phyloP scores from a whole-genome alignment of 2,888 invertebrate species.

The Dinocampus coccinellae region DNA sequence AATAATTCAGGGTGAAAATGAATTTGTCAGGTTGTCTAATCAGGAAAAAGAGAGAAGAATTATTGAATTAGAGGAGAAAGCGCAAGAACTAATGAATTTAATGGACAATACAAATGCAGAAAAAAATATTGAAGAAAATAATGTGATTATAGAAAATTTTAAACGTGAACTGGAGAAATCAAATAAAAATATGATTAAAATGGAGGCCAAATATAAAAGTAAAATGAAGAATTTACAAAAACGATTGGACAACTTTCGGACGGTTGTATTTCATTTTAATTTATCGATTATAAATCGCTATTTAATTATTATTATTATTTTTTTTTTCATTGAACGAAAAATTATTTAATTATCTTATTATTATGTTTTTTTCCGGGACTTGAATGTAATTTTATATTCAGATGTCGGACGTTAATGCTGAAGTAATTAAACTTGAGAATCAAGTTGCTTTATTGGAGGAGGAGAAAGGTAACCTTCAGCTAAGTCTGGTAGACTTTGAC shows the following conservation, averaged over 20 bases:
- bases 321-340: constrained; percentile 67
- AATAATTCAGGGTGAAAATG: background rate
- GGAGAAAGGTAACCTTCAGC: constrained; percentile 91
- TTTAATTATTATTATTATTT: constrained; percentile 51
- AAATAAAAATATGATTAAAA: constrained; percentile 83
- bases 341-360: too few species aligned
- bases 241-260: constrained; percentile 71
- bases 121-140: constrained; percentile 48
- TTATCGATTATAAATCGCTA: background rate
- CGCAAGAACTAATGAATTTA: constrained; percentile 15
- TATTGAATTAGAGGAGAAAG: constrained; percentile 52
- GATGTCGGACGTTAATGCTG: constrained; percentile 78
- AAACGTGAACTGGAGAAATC: constrained; percentile 80
- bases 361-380: too few species aligned
- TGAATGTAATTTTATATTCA: constrained; percentile 63
- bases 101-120: constrained; percentile 21
- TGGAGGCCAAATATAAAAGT: constrained; percentile 79
- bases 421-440: constrained; percentile 78
- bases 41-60: constrained; percentile 50
- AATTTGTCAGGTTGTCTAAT: constrained; percentile 16
- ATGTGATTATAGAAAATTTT: constrained; percentile 70
- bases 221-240: constrained; percentile 84
- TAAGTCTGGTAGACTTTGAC: constrained; percentile 86
- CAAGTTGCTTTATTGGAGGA: constrained; percentile 88
- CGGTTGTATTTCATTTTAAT: constrained; percentile 52